phyloP scores from a whole-genome alignment of 2,888 invertebrate genomes.

The Ctena decussata region DNA sequence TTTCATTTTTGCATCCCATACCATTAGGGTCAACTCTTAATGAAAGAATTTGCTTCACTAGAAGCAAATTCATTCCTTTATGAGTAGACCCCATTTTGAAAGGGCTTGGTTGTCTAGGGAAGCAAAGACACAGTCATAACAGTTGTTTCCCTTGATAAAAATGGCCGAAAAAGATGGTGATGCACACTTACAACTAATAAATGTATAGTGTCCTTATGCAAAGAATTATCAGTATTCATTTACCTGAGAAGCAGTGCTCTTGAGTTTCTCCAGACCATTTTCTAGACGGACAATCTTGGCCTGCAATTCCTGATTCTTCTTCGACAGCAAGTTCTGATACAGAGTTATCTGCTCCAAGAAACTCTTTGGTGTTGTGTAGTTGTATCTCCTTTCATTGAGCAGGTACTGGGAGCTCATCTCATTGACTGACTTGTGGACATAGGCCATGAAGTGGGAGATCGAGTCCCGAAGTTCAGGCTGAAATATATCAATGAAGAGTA shows the following conservation, averaged over 20 bases:
- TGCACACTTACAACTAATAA: too few species aligned
- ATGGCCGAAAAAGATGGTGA: too few species aligned
- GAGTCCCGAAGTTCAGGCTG: slow-evolving; percentile 93
- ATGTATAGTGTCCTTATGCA: too few species aligned
- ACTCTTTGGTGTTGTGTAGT: slow-evolving; percentile 99
- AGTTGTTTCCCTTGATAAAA: too few species aligned
- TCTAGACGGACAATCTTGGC: slow-evolving; percentile 95
- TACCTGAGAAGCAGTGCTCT: slow-evolving; percentile 95
- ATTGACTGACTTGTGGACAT: slow-evolving; percentile 97
- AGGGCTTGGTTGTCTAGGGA: too few species aligned
- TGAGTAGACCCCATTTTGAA: too few species aligned
- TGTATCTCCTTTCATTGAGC: slow-evolving; percentile 96
- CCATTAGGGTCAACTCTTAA: too few species aligned
- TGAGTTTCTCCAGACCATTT: slow-evolving; percentile 96
- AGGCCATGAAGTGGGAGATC: slow-evolving; percentile 97
- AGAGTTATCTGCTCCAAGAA: slow-evolving; percentile 98
- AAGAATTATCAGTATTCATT: too few species aligned
- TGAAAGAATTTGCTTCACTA: too few species aligned
- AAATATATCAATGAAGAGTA: slow-evolving; percentile 57
- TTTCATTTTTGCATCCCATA: too few species aligned
- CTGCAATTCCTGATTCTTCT: slow-evolving; percentile 94
- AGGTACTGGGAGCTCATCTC: slow-evolving; percentile 95
- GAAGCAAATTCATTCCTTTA: too few species aligned
- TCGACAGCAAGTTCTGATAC: slow-evolving; percentile 94
- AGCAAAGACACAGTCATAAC: too few species aligned